Evolutionary conservation across 2,113 vertebrate genomes (phyloP).

Genomic region (Brachyhypopomus occidentalis): DNA sequence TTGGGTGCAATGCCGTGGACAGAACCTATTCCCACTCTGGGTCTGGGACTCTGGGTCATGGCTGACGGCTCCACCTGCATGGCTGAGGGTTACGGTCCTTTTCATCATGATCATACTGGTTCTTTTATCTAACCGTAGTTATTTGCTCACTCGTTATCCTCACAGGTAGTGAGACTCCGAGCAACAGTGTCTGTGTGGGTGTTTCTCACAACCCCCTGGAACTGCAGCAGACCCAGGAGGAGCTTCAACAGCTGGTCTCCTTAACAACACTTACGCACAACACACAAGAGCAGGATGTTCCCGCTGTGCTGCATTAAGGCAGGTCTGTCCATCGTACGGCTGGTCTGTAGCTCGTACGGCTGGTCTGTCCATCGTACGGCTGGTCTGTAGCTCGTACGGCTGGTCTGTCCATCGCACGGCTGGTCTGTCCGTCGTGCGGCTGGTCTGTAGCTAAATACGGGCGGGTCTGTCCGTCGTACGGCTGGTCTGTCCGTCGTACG

Average conservation of each 20-base stretch:
- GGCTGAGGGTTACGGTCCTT: not conserved
- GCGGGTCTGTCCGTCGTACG: no score
- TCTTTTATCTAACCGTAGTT: conserved; percentile 27
- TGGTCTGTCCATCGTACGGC: no score
- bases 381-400: no score
- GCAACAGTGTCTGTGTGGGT: conserved; percentile 10
- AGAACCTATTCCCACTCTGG: conserved; percentile 8
- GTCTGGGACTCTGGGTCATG: no score
- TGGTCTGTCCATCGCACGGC: no score
- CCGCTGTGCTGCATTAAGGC: not conserved
- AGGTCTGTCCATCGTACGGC: no score
- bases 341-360: no score
- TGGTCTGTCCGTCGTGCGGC: no score
- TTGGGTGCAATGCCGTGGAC: not conserved
- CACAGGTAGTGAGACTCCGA: conserved; percentile 16
- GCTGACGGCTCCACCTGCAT: not conserved
- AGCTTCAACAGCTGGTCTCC: not conserved
- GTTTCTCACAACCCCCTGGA: not conserved
- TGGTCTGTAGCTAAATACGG: no score
- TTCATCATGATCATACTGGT: not conserved
- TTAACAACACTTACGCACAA: not conserved
- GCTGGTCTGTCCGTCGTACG: no score
- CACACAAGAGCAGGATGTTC: not conserved
- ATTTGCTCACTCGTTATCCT: conserved; percentile 10
- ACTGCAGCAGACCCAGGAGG: not conserved